phyloP scores from a whole-genome alignment of 2,113 vertebrate species.

The Psittacula cyanocephala region DNA sequence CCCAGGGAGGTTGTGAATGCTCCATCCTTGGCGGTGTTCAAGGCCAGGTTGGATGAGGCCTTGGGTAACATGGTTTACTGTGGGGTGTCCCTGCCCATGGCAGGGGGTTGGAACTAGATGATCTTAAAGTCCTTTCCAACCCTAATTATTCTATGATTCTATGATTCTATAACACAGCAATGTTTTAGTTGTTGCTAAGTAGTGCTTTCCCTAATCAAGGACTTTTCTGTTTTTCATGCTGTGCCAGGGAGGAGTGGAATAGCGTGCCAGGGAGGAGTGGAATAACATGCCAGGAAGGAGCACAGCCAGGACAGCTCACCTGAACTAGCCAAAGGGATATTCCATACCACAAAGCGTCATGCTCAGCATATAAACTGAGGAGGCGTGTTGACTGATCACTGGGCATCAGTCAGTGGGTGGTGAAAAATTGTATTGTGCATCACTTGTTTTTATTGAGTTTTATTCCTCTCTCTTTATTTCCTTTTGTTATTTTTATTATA shows the following conservation, averaged over 20 bases:
- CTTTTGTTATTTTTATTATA: neutral
- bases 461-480: neutral
- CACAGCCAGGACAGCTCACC: neutral
- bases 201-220: neutral
- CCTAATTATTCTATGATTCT: too few species aligned
- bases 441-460: neutral
- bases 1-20: too few species aligned
- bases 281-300: neutral
- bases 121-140: too few species aligned
- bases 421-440: neutral
- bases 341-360: neutral
- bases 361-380: neutral
- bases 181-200: neutral
- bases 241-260: neutral
- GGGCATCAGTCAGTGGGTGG: neutral
- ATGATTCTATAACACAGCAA: neutral
- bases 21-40: too few species aligned
- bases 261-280: neutral
- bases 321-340: neutral
- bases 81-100: too few species aligned
- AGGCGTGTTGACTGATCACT: neutral
- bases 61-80: too few species aligned
- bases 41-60: too few species aligned
- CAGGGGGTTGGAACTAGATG: too few species aligned
- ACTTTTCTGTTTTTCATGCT: neutral